Evolutionary conservation across 2,113 vertebrate genomes (phyloP).

Genomic region (Polyodon spathula): DNA sequence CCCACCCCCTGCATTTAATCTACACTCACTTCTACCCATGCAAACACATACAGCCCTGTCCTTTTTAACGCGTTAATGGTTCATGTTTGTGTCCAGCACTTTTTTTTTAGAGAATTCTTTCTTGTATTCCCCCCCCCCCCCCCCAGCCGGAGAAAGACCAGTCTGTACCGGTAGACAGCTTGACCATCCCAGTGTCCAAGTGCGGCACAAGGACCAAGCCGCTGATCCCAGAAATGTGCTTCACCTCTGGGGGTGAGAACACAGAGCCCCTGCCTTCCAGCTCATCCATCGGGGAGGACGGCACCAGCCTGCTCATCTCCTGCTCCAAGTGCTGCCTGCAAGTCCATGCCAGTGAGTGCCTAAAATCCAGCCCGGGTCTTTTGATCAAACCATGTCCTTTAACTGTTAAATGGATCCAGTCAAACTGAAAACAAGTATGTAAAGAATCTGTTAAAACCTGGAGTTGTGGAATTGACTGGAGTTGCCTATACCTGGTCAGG

Average conservation of each 20-base stretch:
- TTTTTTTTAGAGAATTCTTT: constrained; percentile 31
- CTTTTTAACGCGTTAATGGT: no score
- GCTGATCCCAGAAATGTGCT: constrained; percentile 93
- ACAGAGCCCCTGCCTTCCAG: constrained; percentile 79
- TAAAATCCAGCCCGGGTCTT: no score
- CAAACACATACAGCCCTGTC: no score
- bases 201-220: constrained; percentile 70
- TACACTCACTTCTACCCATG: no score
- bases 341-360: constrained; percentile 87
- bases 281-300: constrained; percentile 76
- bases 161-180: neutral
- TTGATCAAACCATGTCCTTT: no score
- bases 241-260: constrained; percentile 76
- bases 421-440: neutral
- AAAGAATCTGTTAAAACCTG: no score
- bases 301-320: constrained; percentile 76
- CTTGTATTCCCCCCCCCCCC: constrained; percentile 17
- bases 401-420: no score
- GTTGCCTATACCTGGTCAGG: no score
- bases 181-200: constrained; percentile 30
- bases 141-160: constrained; percentile 55
- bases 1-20: accelerated
- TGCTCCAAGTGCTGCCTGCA: constrained; percentile 83
- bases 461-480: no score
- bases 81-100: no score